A percentile compares a stretch with the other conserved stretches of the same genome.
Conservation (phyloP, 2,888 invertebrate species). For the Eledona agricola region DNA sequence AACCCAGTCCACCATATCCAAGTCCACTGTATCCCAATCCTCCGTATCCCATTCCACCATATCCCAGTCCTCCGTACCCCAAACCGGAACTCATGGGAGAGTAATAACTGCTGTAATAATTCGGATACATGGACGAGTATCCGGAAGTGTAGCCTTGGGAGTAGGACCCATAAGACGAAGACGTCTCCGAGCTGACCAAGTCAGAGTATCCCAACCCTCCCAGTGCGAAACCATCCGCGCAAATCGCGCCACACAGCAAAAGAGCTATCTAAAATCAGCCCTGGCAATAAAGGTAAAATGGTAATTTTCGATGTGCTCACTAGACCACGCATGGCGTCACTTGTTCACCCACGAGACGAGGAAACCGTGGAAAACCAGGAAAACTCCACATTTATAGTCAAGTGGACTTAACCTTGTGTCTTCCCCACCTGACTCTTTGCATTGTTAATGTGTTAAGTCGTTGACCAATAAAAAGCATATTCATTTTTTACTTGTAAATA, state of each 20-base stretch:
- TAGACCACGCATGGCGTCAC: conserved; percentile 13
- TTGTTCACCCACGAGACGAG: conserved; percentile 4
- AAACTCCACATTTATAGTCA: conserved; percentile 22
- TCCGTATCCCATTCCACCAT: no score
- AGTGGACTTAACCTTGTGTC: conserved; percentile 29
- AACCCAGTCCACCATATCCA: conserved; percentile 13
- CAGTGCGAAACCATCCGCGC: conserved; percentile 3
- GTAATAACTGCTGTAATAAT: conserved; percentile 17
- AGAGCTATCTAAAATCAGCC: conserved; percentile 11
- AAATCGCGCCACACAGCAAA: conserved; percentile 2
- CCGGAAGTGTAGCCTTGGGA: conserved; percentile 15
- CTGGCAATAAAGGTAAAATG: conserved; percentile 1
- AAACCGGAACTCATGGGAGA: conserved; percentile 6
- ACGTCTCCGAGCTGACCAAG: conserved; percentile 21
- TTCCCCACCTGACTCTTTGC: conserved; percentile 38
- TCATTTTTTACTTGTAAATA: conserved; percentile 27
- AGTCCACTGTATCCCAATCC: no score
- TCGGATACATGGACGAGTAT: conserved; percentile 12
- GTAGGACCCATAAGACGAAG: conserved; percentile 28
- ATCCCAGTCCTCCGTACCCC: conserved; percentile 8
- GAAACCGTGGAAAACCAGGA: conserved; percentile 17
- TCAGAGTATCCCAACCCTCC: conserved; percentile 16
- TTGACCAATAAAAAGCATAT: conserved; percentile 26
- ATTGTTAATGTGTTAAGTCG: conserved; percentile 33
- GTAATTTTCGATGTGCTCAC: no score